phyloP scores from a whole-genome alignment of 2,113 vertebrate genomes.

The Tetrao urogallus region DNA sequence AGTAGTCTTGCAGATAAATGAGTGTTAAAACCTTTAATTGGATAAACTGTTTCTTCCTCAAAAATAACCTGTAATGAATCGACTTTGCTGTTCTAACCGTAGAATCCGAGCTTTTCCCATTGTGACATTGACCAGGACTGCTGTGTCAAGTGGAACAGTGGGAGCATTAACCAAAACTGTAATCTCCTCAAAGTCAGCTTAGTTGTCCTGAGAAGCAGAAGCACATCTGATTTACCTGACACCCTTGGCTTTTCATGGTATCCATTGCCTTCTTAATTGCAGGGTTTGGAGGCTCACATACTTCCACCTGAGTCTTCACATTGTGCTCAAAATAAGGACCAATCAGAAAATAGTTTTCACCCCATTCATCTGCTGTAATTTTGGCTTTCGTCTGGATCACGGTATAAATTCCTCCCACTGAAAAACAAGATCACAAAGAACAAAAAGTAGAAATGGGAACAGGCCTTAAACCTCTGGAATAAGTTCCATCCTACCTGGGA shows the following conservation, averaged over 20 bases:
- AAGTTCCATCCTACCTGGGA: background rate
- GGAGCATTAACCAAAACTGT: slow-evolving; percentile 61
- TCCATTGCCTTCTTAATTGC: slow-evolving; percentile 88
- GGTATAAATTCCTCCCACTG: slow-evolving; percentile 98
- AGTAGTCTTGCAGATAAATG: slow-evolving; percentile 64
- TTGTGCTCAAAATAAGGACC: slow-evolving; percentile 96
- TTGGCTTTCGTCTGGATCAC: slow-evolving; percentile 98
- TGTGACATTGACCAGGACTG: slow-evolving; percentile 59
- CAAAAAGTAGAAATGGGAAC: background rate
- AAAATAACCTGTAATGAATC: slow-evolving; percentile 73
- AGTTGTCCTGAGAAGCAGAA: slow-evolving; percentile 9
- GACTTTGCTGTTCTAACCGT: slow-evolving; percentile 40
- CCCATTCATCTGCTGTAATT: slow-evolving; percentile 93
- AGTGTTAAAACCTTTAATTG: slow-evolving; percentile 71
- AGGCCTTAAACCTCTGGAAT: background rate
- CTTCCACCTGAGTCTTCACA: slow-evolving; percentile 94
- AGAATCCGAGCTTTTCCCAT: background rate
- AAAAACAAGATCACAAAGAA: slow-evolving; percentile 31
- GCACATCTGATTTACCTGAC: slow-evolving; percentile 83
- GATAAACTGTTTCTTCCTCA: slow-evolving; percentile 71
- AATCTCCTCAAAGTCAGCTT: slow-evolving; percentile 64
- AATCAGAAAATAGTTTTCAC: slow-evolving; percentile 94
- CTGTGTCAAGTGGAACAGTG: slow-evolving; percentile 57
- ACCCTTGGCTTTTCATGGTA: slow-evolving; percentile 85
- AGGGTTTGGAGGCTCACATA: slow-evolving; percentile 83